Conservation (phyloP, 2,888 invertebrate genomes). For the Caenorhabditis sinica region DNA sequence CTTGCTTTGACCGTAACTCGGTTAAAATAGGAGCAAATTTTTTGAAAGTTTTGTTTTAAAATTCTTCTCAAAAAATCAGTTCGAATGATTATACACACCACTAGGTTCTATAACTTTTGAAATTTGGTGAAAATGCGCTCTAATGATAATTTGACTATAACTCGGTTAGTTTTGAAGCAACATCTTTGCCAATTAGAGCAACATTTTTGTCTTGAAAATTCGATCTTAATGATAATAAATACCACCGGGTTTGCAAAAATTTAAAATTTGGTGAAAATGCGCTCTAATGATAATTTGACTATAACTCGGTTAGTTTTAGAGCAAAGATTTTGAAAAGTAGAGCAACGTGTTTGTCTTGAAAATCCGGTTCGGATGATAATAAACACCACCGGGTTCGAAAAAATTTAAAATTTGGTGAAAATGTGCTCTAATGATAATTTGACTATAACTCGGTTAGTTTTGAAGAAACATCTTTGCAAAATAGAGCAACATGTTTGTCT, state of each 20-base stretch:
- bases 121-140: neutral
- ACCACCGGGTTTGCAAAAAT: neutral
- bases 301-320: neutral
- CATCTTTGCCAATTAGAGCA: neutral
- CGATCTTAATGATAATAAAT: conserved; percentile 1
- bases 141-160: neutral
- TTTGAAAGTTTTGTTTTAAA: neutral
- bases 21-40: neutral
- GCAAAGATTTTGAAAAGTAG: neutral
- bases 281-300: neutral
- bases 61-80: neutral
- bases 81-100: neutral
- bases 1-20: no score
- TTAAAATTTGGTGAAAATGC: neutral
- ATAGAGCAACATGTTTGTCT: neutral
- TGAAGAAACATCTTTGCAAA: neutral
- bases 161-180: neutral
- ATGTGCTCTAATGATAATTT: no score
- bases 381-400: neutral
- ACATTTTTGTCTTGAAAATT: neutral
- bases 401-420: neutral
- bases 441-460: no score
- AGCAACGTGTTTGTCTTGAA: neutral
- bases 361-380: conserved; percentile 1
- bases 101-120: neutral